These are phyloP conservation scores for Regulus satrapa DNA, from an alignment of 2,113 vertebrate species.

Conservation along the genomic window DNA sequence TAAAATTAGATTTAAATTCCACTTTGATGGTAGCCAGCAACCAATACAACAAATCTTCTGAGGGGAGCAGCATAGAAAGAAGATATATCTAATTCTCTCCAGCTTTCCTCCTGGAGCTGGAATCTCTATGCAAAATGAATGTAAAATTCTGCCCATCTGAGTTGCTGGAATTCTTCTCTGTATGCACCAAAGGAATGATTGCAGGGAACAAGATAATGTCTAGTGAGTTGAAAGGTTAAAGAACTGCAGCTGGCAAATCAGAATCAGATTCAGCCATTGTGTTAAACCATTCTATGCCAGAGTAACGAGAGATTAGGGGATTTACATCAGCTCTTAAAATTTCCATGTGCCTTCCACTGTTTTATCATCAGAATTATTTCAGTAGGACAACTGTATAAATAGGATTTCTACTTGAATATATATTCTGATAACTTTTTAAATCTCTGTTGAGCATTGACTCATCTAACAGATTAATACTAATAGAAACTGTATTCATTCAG, in stretches of 20 bases:
- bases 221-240: background rate
- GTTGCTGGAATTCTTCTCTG: background rate
- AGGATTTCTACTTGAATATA: background rate
- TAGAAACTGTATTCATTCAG: background rate
- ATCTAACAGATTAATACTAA: background rate
- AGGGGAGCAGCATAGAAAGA: background rate
- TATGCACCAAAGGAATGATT: background rate
- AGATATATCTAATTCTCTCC: background rate
- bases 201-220: background rate
- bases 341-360: background rate
- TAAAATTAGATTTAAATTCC: background rate
- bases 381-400: background rate
- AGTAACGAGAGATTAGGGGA: background rate
- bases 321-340: background rate
- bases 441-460: background rate
- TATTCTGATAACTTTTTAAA: background rate
- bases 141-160: background rate
- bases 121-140: background rate
- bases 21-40: background rate
- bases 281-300: background rate
- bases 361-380: background rate
- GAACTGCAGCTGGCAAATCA: background rate
- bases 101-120: background rate
- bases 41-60: background rate
- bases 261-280: background rate